A percentile compares a stretch with the other conserved stretches of the same genome.
phyloP scores from a whole-genome alignment of 2,113 vertebrate genomes.

The Balaeniceps rex region DNA sequence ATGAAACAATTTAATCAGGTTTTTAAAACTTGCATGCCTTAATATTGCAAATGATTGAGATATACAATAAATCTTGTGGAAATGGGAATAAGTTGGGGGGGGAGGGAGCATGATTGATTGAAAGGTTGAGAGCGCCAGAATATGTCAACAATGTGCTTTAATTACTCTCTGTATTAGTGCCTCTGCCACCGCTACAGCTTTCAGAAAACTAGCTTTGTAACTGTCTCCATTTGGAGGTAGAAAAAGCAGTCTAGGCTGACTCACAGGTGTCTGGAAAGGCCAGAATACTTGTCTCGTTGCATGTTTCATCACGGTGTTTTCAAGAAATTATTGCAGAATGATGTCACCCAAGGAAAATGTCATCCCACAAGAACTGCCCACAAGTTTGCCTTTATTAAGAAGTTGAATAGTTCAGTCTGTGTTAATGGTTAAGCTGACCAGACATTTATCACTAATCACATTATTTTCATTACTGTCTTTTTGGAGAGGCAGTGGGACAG shows the following conservation, averaged over 20 bases:
- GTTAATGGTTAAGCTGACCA: constrained; percentile 13
- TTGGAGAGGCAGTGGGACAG: background rate
- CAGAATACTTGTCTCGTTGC: background rate
- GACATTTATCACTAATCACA: background rate
- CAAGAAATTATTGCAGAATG: background rate
- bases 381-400: background rate
- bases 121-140: background rate
- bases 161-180: background rate
- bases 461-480: background rate
- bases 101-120: background rate
- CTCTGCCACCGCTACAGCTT: background rate
- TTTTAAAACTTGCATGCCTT: background rate
- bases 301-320: background rate
- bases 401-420: background rate
- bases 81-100: background rate
- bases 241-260: background rate
- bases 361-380: background rate
- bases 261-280: constrained; percentile 39
- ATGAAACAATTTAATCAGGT: background rate
- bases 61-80: background rate
- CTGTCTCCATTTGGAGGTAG: background rate
- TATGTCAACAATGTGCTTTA: background rate
- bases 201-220: background rate
- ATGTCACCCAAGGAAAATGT: constrained; percentile 23
- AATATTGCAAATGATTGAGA: background rate